Percentiles rank a stretch among this genome's conserved stretches.
Evolutionary conservation across 1,140 invertebrate genomes (phyloP).

Genomic region (Camponotus pennsylvanicus): DNA sequence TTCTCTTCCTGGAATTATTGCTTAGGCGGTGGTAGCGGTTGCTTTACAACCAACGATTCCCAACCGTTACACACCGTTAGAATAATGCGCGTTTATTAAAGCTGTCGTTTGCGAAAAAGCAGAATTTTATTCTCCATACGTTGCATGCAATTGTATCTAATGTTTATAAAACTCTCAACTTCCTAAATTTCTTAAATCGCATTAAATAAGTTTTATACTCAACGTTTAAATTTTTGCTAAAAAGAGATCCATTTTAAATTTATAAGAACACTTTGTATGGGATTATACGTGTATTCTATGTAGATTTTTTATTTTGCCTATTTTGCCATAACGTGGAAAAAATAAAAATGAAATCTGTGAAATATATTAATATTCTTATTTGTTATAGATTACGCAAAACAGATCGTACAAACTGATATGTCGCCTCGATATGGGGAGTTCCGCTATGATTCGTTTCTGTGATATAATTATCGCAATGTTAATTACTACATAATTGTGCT

Average conservation of each 20-base stretch:
- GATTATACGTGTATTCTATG: neutral
- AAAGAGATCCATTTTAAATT: neutral
- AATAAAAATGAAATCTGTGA: conserved; percentile 6
- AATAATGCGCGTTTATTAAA: conserved; percentile 65
- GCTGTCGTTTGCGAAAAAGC: conserved; percentile 52
- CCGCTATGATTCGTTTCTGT: conserved; percentile 35
- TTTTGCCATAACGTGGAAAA: neutral
- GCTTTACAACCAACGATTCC: conserved; percentile 72
- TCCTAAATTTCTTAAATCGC: neutral
- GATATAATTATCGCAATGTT: conserved; percentile 44
- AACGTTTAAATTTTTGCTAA: neutral
- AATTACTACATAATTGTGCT: conserved; percentile 36
- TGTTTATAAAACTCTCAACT: neutral
- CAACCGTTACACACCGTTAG: conserved; percentile 81
- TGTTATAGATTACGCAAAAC: conserved; percentile 3
- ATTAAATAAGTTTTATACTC: neutral
- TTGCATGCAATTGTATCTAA: neutral
- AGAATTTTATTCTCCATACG: neutral
- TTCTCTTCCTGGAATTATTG: conserved; percentile 68
- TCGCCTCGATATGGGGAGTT: neutral
- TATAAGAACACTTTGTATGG: neutral
- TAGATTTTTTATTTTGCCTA: neutral
- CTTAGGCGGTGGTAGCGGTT: conserved; percentile 68
- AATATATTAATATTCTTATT: conserved; percentile 1
- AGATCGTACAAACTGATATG: conserved; percentile 23